Evolutionary conservation across 2,113 vertebrate species (phyloP).

Genomic region (Phrynosoma platyrhinos): DNA sequence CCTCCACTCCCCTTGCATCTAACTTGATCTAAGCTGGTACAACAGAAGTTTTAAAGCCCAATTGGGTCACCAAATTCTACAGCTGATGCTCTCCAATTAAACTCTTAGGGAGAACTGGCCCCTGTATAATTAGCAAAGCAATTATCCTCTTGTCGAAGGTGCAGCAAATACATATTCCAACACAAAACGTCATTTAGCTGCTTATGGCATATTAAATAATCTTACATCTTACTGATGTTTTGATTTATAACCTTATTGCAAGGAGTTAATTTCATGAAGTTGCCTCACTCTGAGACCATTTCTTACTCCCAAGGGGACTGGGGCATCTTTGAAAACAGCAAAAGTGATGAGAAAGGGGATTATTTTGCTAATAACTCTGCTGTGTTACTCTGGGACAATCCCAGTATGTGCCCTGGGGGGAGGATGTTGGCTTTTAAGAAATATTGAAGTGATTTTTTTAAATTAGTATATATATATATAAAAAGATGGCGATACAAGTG

Average conservation of each 20-base stretch:
- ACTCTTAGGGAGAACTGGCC: conserved; percentile 66
- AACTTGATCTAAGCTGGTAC: conserved; percentile 66
- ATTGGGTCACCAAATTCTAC: conserved; percentile 65
- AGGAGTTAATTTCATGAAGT: conserved; percentile 63
- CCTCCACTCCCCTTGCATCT: conserved; percentile 45
- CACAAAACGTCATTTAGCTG: conserved; percentile 67
- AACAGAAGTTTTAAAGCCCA: conserved; percentile 60
- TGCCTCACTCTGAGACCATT: conserved; percentile 42
- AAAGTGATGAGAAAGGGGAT: conserved; percentile 67
- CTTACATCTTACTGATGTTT: conserved; percentile 65
- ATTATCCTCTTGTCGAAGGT: conserved; percentile 73
- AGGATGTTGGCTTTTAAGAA: conserved; percentile 18
- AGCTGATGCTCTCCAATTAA: conserved; percentile 71
- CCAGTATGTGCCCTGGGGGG: background rate
- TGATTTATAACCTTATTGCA: conserved; percentile 62
- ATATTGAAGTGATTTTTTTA: background rate
- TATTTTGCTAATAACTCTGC: conserved; percentile 59
- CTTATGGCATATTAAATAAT: conserved; percentile 66
- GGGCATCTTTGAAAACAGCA: conserved; percentile 56
- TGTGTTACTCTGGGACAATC: background rate
- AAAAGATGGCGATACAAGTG: background rate
- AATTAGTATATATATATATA: no score
- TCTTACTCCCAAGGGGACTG: conserved; percentile 42
- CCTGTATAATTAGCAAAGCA: conserved; percentile 75
- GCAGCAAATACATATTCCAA: conserved; percentile 67